These are phyloP conservation scores for Cetonia aurata DNA, from an alignment of 2,888 invertebrate species.

Conservation along the genomic window DNA sequence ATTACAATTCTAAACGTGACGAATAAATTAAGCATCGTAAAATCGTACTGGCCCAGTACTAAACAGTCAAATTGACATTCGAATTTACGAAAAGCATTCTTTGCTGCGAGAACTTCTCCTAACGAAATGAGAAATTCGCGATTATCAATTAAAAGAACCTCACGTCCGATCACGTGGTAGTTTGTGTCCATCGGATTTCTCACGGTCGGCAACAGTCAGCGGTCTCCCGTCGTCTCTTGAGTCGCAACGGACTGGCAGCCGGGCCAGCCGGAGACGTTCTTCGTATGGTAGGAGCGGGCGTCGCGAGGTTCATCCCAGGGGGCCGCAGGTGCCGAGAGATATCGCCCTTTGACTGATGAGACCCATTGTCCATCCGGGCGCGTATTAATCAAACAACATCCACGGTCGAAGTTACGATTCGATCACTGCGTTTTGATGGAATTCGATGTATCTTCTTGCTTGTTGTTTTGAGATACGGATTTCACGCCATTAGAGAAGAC, in stretches of 20 bases:
- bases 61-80: too few species aligned
- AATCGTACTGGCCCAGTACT: too few species aligned
- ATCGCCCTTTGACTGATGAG: conserved; percentile 56
- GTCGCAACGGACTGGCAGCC: conserved; percentile 3
- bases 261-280: conserved; percentile 34
- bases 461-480: too few species aligned
- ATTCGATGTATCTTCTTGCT: too few species aligned
- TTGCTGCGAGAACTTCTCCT: too few species aligned
- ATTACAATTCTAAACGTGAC: too few species aligned
- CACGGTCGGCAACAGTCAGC: conserved; percentile 42
- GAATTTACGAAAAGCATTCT: too few species aligned
- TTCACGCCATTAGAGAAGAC: too few species aligned
- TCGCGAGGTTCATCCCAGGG: conserved; percentile 50
- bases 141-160: conserved; percentile 9
- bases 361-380: conserved; percentile 51
- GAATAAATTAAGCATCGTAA: too few species aligned
- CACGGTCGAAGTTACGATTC: too few species aligned
- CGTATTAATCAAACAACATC: conserved; percentile 19
- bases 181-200: conserved; percentile 51
- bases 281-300: conserved; percentile 34
- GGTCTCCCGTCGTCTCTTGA: conserved; percentile 2
- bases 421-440: too few species aligned
- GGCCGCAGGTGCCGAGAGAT: conserved; percentile 58
- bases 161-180: conserved; percentile 48
- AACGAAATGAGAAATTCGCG: background rate